phyloP scores from a whole-genome alignment of 2,888 invertebrate genomes.

The Choristoneura rosaceana region DNA sequence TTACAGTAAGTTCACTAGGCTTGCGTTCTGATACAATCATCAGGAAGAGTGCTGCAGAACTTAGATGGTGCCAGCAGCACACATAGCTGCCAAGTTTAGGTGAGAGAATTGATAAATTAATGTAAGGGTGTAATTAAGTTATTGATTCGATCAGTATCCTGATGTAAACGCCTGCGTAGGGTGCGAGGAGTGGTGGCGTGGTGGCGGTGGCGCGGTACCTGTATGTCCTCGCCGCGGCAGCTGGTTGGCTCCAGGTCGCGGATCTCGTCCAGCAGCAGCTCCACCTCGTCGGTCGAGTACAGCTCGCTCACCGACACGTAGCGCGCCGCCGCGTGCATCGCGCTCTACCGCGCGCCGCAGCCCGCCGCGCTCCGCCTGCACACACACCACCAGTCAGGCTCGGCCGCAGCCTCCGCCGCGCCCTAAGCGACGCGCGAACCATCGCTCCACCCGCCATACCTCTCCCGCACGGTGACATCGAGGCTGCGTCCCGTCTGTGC shows the following conservation, averaged over 20 bases:
- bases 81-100: no score
- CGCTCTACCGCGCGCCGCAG: conserved; percentile 71
- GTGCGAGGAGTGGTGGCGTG: neutral
- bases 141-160: neutral
- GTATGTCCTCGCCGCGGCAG: conserved; percentile 82
- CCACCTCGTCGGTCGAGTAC: conserved; percentile 84
- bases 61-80: no score
- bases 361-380: conserved; percentile 46
- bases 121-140: no score
- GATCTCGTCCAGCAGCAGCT: conserved; percentile 83
- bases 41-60: no score
- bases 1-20: no score
- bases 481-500: conserved; percentile 57
- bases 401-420: conserved; percentile 8
- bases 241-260: conserved; percentile 83
- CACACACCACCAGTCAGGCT: conserved; percentile 26
- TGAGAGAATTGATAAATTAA: no score
- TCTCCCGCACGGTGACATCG: conserved; percentile 66
- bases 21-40: no score
- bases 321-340: conserved; percentile 83
- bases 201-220: conserved; percentile 55
- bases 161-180: neutral
- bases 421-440: no score
- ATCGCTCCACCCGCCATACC: conserved; percentile 49
- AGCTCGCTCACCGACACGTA: conserved; percentile 84